Evolutionary conservation across 1,140 invertebrate species (phyloP), one percentile per base, ranked within the genome.

Genomic region (Harpegnathos saltator): DNA sequence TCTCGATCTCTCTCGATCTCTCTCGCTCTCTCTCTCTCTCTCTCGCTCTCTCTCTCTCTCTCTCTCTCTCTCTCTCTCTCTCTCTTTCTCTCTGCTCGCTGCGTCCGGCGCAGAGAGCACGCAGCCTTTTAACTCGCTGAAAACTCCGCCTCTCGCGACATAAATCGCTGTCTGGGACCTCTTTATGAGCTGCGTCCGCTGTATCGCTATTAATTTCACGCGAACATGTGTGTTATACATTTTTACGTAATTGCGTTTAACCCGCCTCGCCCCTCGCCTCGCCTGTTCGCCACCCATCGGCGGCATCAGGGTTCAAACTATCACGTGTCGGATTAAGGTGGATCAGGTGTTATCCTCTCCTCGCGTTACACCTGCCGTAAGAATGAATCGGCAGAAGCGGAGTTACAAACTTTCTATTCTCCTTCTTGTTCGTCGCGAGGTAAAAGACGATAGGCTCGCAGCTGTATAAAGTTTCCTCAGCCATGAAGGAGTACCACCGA

Each of bases 191-290:
- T 58, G 38, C 9, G 15, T 38, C 29, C 11, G 22, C 7, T 59
- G 58, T 44, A 80, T 58, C 12, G n/a, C 48, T 78, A 69, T 80
- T 80, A 80, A 80, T 80, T 59, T 26, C 38, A 44, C 22, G 15
- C 15, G 75, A 59, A 71, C 68, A 80, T 73, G 56, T 15, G 52
- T 78, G n/a, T 56, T 44, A 44, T 54, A 62, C 22, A 44, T 56
- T 78, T 78, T 69, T 44, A 38, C 14, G 22, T 7, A 44, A 15
- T 54, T 7, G 3, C 5, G 2, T 56, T 58, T 69, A 69, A 74
- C 62, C 58, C 50, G 38, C 38, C 38, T 44, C 38, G 5, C 11
- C 38, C 7, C 7, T 44, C 38, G 7, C 9, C 38, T 44, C 38
- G 7, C 38, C 38, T n/a, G n/a, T n/a, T 4, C 38, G 7, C 38